Evolutionary conservation across 2,888 invertebrate species (phyloP), one percentile per base, ranked within the genome.

Genomic region (Dryococelus australis): DNA sequence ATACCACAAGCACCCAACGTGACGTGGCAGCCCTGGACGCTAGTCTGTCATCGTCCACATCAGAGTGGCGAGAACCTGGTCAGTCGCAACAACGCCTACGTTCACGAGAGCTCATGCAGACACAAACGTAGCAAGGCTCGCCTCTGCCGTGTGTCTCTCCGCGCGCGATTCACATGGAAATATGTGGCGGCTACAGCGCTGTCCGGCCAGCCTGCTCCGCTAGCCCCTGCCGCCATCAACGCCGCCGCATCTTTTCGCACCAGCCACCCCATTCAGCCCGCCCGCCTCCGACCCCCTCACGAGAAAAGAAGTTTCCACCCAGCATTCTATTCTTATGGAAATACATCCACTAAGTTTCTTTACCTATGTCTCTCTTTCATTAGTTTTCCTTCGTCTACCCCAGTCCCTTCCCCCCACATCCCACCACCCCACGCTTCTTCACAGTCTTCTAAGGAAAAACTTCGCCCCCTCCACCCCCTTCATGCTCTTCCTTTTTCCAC

Each of bases 291-390:
- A 43, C 86, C 80, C 47, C 84, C 51, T 26, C n/a, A n/a, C 78
- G 83, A 84, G 65, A 51, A 85, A 51, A 85, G 85, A 65, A 65
- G 65, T 65, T 65, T 65, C 65, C 65, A 65, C 65, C 85, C 26
- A 65, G 84, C 84, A 43, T 86, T 86, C 87, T 43, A 87, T 85
- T 87, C 87, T 85, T 87, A 87, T 87, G 87, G 87, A 87, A 87
- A 87, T 87, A 79, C 87, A 85, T 87, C 87, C 51, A 87, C 87
- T 87, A 84, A 35, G 43, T 83, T 28, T 83, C 83, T 83, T 83
- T 83, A 35, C 26, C 53, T 85, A 65, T 87, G 79, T 79, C 85
- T 47, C 80, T 85, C 85, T 81, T 85, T 87, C 87, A 85, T 87
- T 84, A 85, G 87, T 85, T 87, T 87, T 84, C 47, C 85, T 87